phyloP scores from a whole-genome alignment of 2,113 vertebrate species.

The Rhinolophus ferrumequinum region DNA sequence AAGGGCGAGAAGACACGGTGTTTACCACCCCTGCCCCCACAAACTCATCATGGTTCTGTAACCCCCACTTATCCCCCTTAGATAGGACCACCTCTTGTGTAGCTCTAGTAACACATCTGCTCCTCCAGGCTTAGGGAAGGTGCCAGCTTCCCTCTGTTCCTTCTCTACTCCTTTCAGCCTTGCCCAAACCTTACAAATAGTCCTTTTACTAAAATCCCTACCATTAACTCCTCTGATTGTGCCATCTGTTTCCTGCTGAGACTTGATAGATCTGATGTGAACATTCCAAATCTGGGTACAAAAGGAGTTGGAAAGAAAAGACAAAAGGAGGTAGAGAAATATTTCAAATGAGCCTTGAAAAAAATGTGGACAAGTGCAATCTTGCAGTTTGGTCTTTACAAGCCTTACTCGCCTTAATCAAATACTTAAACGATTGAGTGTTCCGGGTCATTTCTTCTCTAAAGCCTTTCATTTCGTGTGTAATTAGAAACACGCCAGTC shows the following conservation, averaged over 20 bases:
- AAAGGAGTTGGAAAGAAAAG: neutral
- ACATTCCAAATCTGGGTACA: neutral
- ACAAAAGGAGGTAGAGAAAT: neutral
- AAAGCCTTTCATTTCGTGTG: constrained; percentile 62
- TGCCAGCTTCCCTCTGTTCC: neutral
- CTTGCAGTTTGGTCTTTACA: constrained; percentile 37
- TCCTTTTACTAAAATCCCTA: neutral
- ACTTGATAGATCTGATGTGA: neutral
- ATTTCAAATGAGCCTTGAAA: constrained; percentile 41
- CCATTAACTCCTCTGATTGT: neutral
- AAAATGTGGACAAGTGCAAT: constrained; percentile 1
- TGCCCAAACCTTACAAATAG: neutral
- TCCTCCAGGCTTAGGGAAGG: neutral
- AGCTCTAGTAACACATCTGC: neutral
- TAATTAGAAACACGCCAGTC: constrained; percentile 63
- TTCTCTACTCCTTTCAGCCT: neutral
- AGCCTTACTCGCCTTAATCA: constrained; percentile 35
- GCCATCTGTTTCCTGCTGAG: neutral
- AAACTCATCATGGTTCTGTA: neutral
- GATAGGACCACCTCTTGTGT: neutral
- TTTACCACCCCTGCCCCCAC: too few species aligned
- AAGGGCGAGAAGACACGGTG: neutral
- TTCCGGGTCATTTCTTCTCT: constrained; percentile 57
- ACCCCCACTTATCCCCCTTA: fast-evolving
- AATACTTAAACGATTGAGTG: constrained; percentile 23